Conservation (phyloP, 2,113 vertebrate genomes). For the Cettia cetti region DNA sequence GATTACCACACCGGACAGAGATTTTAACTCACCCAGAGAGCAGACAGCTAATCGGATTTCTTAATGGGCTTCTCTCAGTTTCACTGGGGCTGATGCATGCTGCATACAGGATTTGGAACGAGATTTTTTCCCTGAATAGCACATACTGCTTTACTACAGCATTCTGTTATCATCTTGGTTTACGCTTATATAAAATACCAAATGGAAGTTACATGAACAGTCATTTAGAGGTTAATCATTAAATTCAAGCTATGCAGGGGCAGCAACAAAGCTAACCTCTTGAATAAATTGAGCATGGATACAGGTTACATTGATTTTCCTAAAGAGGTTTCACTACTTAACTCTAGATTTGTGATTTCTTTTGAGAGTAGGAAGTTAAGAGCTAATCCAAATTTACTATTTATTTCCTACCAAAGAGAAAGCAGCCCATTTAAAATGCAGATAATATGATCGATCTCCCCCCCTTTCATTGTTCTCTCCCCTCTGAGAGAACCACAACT, state of each 20-base stretch:
- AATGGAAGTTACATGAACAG: background rate
- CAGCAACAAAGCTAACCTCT: constrained; percentile 8
- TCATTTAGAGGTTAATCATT: constrained; percentile 43
- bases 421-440: background rate
- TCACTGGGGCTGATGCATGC: background rate
- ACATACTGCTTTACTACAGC: background rate
- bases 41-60: constrained; percentile 12
- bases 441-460: background rate
- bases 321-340: constrained; percentile 28
- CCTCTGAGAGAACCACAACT: background rate
- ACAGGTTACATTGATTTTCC: constrained; percentile 25
- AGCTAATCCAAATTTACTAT: background rate
- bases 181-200: background rate
- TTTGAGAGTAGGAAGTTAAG: background rate
- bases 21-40: constrained; percentile 14
- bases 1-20: background rate
- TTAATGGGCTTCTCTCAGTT: constrained; percentile 24
- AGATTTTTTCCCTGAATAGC: background rate
- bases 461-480: background rate
- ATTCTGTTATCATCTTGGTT: background rate
- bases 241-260: background rate
- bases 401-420: constrained; percentile 4
- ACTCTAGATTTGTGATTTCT: background rate
- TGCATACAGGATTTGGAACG: background rate
- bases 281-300: background rate